Base-by-base conservation (phyloP, 2,888 invertebrate species). In the Pseudococcus jackbeardsleyi region DNA sequence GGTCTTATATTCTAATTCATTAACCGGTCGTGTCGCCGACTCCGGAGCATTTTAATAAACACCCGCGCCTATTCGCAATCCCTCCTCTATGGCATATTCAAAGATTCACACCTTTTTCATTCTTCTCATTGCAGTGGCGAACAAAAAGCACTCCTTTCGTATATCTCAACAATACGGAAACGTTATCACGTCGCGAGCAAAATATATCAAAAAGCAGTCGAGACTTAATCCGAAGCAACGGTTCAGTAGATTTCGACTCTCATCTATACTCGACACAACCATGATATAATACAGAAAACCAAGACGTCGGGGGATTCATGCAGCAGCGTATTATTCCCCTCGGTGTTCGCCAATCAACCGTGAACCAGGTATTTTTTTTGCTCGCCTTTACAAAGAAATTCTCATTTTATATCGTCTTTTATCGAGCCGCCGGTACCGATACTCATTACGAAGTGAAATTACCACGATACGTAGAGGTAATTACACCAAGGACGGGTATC, bases 371-470 rank as follows among this genome's bases (percentile, higher is more conserved):
- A 72, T 26, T 72, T 39, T 72, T 72, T 39, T 72, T 72, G 72
- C 26, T 26, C 33, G 33, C 19, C 33, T 72, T 72, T 39, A 72
- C 72, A 72, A 72, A 33, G 72, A 33, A 33, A 72, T 72, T 72
- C 72, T 72, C 15, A 64, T 64, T 64, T 64, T 39, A 15, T 72
- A 33, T 33, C 72, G 72, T 39, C 72, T 72, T 72, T 72, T 33
- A 33, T 72, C 33, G 33, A 72, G 72, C 72, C 72, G 72, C 72
- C 15, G 33, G 72, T 15, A 22, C 22, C 64, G 64, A 72, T 72
- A 72, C 72, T 72, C 72, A 72, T 72, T 72, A 72, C 72, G 72
- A 72, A 8, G 72, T 72, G 72, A 72, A 72, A 72, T 72, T 72
- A 72, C 42, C 72, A 72, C 39, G 72, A 72, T 72, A 64, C 64